Percentiles rank a stretch among this genome's conserved stretches.
Conservation (phyloP, 2,797 vertebrate genomes). For the Paguma larvata region DNA sequence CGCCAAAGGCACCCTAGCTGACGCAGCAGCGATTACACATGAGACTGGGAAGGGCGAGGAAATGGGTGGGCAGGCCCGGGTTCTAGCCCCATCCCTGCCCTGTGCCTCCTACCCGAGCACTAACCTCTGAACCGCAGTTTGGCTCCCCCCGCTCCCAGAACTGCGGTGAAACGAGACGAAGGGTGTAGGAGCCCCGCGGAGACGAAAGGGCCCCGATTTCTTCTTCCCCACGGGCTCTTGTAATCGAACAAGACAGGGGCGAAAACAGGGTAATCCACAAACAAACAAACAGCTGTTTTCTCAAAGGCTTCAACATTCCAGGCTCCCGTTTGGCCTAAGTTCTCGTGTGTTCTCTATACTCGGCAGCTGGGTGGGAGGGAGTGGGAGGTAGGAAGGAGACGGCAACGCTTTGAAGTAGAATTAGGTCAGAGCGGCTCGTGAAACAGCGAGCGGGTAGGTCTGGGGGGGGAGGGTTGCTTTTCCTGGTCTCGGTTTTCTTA, state of each 20-base stretch:
- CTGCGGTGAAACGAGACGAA: background rate
- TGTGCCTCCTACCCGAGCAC: background rate
- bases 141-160: background rate
- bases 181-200: background rate
- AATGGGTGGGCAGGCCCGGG: background rate
- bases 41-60: background rate
- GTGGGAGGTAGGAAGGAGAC: constrained; percentile 65
- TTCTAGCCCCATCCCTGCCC: background rate
- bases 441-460: constrained; percentile 34
- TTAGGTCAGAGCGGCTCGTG: constrained; percentile 76
- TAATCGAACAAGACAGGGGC: constrained; percentile 61
- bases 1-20: background rate
- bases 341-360: constrained; percentile 27
- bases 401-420: constrained; percentile 73
- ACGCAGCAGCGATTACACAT: background rate
- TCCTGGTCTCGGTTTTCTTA: constrained; percentile 32
- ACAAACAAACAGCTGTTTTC: constrained; percentile 79
- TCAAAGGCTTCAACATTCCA: constrained; percentile 61
- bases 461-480: background rate
- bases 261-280: constrained; percentile 37
- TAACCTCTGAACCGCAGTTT: background rate
- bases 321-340: constrained; percentile 54
- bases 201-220: background rate
- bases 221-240: constrained; percentile 30
- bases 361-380: constrained; percentile 69